Evolutionary conservation across 2,113 vertebrate species (phyloP).

Genomic region (Neofelis nebulosa): DNA sequence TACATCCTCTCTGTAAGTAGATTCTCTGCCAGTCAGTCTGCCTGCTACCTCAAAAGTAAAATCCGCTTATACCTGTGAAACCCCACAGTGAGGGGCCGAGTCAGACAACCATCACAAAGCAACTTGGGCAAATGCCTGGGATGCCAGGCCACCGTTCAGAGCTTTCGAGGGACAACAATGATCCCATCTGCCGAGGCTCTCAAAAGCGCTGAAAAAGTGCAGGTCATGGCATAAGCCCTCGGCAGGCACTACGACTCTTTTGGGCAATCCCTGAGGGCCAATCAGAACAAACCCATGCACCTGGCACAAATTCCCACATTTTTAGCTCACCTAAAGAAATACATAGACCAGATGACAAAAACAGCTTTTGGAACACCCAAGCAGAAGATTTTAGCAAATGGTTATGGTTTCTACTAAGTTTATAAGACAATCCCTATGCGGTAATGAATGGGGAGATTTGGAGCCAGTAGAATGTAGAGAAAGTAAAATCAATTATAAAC

Average conservation of each 20-base stretch:
- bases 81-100: slow-evolving; percentile 56
- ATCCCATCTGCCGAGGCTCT: not conserved
- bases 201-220: not conserved
- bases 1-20: slow-evolving; percentile 48
- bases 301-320: not conserved
- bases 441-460: slow-evolving; percentile 40
- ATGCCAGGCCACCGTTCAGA: not conserved
- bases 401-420: slow-evolving; percentile 15
- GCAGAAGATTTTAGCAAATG: not conserved
- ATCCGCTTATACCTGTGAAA: slow-evolving; percentile 72
- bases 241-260: not conserved
- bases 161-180: slow-evolving; percentile 51
- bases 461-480: slow-evolving; percentile 40
- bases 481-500: slow-evolving; percentile 59
- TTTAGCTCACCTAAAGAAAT: slow-evolving; percentile 13
- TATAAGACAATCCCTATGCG: slow-evolving; percentile 20
- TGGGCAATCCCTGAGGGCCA: not conserved
- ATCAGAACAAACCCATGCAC: not conserved
- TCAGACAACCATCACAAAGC: slow-evolving; percentile 61
- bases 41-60: slow-evolving; percentile 74
- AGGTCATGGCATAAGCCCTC: not conserved
- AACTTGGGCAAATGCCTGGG: slow-evolving; percentile 57
- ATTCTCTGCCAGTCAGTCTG: slow-evolving; percentile 58
- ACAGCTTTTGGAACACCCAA: not conserved
- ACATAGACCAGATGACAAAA: not conserved